Percentiles rank a stretch among this genome's conserved stretches.
These are phyloP conservation scores for Abscondita cerata DNA, from an alignment of 2,888 invertebrate species.

Conservation along the genomic window DNA sequence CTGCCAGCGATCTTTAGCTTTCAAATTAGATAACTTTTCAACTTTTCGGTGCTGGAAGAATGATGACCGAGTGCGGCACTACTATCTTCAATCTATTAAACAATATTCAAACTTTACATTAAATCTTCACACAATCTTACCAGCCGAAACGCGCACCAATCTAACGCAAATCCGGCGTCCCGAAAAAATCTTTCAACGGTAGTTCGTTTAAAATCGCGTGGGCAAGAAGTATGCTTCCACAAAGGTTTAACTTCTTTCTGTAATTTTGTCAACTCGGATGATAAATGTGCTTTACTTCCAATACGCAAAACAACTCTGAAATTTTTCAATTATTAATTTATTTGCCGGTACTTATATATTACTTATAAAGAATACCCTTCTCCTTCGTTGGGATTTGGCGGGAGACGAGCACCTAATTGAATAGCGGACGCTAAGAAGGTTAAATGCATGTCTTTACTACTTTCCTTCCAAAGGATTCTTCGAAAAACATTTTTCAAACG, in stretches of 20 bases:
- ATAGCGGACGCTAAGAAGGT: conserved; percentile 87
- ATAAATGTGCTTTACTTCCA: conserved; percentile 79
- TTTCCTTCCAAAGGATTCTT: conserved; percentile 79
- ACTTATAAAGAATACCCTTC: conserved; percentile 73
- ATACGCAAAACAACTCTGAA: conserved; percentile 79
- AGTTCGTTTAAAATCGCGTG: conserved; percentile 82
- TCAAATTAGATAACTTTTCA: conserved; percentile 52
- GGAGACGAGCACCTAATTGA: conserved; percentile 82
- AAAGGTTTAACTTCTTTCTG: conserved; percentile 85
- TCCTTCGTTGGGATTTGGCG: conserved; percentile 81
- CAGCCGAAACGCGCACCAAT: conserved; percentile 90
- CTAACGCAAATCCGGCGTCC: conserved; percentile 77
- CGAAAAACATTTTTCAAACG: conserved; percentile 79
- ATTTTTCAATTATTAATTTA: neutral
- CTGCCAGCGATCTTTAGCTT: conserved; percentile 65
- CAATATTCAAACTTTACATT: conserved; percentile 6
- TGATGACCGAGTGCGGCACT: conserved; percentile 54
- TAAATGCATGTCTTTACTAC: conserved; percentile 76
- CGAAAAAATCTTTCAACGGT: conserved; percentile 85
- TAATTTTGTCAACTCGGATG: conserved; percentile 69
- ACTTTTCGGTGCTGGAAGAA: conserved; percentile 54
- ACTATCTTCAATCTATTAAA: conserved; percentile 54
- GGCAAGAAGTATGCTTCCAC: conserved; percentile 79
- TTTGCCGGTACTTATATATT: neutral
- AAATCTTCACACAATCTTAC: conserved; percentile 58